A percentile compares a stretch with the other conserved stretches of the same genome.
Evolutionary conservation across 2,113 vertebrate species (phyloP).

Genomic region (Telmatochromis sp.): DNA sequence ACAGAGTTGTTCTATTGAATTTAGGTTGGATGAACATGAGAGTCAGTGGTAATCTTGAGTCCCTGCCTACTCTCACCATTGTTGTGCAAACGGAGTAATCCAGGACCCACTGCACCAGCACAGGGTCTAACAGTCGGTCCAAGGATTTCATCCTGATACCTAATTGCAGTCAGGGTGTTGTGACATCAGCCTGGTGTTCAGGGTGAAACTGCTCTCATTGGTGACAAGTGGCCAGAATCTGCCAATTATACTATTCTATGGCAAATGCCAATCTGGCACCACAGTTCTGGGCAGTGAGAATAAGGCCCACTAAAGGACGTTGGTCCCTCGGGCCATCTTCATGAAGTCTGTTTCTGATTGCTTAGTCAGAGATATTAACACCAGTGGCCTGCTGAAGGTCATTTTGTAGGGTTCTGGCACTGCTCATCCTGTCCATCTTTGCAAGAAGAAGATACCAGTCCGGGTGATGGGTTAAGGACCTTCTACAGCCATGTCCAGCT

Average conservation of each 20-base stretch:
- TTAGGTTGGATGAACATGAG: background rate
- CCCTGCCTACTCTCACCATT: background rate
- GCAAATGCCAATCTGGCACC: background rate
- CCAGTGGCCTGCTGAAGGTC: background rate
- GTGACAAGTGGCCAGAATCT: background rate
- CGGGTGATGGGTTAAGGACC: background rate
- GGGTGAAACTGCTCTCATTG: background rate
- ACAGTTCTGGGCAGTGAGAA: background rate
- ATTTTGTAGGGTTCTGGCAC: background rate
- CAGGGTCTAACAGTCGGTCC: background rate
- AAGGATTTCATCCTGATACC: background rate
- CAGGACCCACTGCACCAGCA: background rate
- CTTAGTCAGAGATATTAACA: background rate
- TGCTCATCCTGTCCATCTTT: background rate
- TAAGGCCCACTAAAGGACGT: background rate
- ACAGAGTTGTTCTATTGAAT: background rate
- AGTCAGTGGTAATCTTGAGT: background rate
- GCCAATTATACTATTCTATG: background rate
- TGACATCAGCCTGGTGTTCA: background rate
- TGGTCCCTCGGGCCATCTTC: background rate
- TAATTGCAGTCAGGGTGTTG: background rate
- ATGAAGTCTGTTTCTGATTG: background rate
- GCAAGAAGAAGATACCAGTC: background rate
- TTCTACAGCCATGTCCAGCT: background rate
- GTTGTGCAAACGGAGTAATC: background rate